These are phyloP conservation scores for Tapirus indicus DNA, from an alignment of 2,797 vertebrate species.

Conservation along the genomic window DNA sequence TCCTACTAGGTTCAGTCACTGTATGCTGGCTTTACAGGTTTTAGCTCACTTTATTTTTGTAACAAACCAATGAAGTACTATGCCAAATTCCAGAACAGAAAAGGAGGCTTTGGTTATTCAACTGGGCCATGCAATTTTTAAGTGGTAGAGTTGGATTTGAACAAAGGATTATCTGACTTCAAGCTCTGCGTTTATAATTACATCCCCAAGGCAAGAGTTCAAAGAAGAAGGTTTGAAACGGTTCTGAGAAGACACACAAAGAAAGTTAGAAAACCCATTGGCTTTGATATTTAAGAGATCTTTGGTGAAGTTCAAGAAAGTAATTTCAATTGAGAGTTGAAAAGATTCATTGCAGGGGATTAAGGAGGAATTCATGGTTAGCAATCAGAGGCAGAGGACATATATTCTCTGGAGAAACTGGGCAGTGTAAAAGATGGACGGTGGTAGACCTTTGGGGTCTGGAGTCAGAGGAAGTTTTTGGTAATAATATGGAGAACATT, in stretches of 20 bases:
- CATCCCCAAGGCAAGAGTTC: neutral
- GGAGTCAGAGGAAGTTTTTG: neutral
- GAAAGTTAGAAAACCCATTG: neutral
- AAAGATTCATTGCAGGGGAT: neutral
- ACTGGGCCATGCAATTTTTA: neutral
- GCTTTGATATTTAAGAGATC: neutral
- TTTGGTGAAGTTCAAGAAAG: slow-evolving; percentile 1
- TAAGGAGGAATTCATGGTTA: neutral
- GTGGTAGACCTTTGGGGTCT: neutral
- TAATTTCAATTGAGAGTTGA: neutral
- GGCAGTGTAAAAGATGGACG: neutral
- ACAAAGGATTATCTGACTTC: neutral
- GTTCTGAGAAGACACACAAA: neutral
- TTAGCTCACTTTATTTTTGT: neutral
- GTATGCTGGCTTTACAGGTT: neutral
- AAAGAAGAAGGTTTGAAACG: neutral
- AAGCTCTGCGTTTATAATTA: neutral
- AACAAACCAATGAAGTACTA: neutral
- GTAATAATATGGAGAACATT: neutral
- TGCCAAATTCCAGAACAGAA: neutral
- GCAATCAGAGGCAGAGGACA: neutral
- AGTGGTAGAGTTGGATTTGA: neutral
- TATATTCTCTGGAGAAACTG: neutral
- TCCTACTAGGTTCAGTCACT: neutral
- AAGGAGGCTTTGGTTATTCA: neutral